These are phyloP conservation scores for Miltochrista miniata DNA, from an alignment of 2,888 invertebrate genomes.

Conservation along the genomic window DNA sequence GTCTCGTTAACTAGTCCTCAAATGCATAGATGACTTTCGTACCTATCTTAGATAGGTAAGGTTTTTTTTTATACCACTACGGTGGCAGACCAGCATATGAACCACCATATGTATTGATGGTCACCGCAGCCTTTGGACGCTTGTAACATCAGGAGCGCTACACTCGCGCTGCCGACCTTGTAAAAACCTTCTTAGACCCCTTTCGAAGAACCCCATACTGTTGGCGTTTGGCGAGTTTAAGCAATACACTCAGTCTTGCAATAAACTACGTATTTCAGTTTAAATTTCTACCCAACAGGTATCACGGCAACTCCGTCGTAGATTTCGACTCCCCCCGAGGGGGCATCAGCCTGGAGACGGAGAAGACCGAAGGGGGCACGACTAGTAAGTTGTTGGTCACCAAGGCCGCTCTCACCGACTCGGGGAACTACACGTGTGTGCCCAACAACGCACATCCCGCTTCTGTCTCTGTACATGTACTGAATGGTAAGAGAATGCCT, in stretches of 20 bases:
- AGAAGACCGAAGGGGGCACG: slow-evolving; percentile 93
- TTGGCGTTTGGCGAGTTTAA: too few relatives aligned
- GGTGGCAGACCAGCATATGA: too few relatives aligned
- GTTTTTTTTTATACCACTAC: too few relatives aligned
- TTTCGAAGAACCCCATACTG: too few relatives aligned
- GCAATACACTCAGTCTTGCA: neutral
- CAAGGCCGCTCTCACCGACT: slow-evolving; percentile 92
- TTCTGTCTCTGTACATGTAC: slow-evolving; percentile 92
- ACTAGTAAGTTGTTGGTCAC: slow-evolving; percentile 94
- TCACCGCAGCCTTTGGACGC: too few relatives aligned
- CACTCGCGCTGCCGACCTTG: too few relatives aligned
- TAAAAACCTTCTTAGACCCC: too few relatives aligned
- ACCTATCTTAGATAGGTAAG: too few relatives aligned
- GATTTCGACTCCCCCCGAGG: slow-evolving; percentile 94
- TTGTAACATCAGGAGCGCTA: too few relatives aligned
- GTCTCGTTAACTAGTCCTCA: too few relatives aligned
- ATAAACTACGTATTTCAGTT: neutral
- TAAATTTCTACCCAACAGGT: slow-evolving; percentile 76
- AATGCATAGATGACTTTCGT: too few relatives aligned
- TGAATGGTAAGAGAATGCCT: slow-evolving; percentile 90
- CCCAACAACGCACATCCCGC: slow-evolving; percentile 93
- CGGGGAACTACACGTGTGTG: slow-evolving; percentile 95
- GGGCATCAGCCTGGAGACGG: slow-evolving; percentile 94
- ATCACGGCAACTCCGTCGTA: slow-evolving; percentile 91
- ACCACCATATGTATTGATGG: too few relatives aligned